Conservation (phyloP, 23 tunicate species). For the Halocynthia roretzi region DNA sequence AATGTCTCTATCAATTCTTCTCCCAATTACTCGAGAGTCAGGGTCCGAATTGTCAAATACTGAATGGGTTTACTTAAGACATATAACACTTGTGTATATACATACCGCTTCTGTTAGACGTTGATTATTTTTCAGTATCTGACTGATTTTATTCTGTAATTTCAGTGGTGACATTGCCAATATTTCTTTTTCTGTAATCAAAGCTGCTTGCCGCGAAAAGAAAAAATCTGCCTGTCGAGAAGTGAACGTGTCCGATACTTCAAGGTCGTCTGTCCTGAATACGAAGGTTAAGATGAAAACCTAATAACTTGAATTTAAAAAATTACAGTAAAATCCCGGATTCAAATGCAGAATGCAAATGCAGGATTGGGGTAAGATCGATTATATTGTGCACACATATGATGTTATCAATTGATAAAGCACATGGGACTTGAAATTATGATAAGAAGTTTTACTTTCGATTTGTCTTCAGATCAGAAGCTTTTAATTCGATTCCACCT, state of each 20-base stretch:
- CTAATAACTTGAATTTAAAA: background rate
- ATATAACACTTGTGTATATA: background rate
- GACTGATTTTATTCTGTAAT: conserved; percentile 60
- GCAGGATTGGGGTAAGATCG: no score
- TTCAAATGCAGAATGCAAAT: background rate
- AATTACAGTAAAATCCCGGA: background rate
- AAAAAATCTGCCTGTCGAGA: conserved; percentile 66
- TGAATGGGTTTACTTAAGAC: no score
- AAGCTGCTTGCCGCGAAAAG: conserved; percentile 71
- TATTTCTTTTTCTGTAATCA: conserved; percentile 52
- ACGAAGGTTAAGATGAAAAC: background rate
- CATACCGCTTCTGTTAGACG: conserved; percentile 79
- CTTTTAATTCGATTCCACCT: conserved; percentile 50
- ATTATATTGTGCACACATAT: no score
- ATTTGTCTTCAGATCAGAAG: conserved; percentile 76
- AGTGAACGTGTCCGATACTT: conserved; percentile 46
- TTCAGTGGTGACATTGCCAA: conserved; percentile 59
- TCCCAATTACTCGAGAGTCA: no score
- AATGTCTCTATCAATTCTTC: no score
- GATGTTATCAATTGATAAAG: no score
- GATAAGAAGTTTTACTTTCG: background rate
- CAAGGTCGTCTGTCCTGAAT: conserved; percentile 65
- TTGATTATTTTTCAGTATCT: conserved; percentile 64
- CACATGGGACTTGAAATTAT: no score
- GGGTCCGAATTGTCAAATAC: no score